These are phyloP conservation scores for Apamea sordens DNA, from an alignment of 2,888 invertebrate species.

Conservation along the genomic window DNA sequence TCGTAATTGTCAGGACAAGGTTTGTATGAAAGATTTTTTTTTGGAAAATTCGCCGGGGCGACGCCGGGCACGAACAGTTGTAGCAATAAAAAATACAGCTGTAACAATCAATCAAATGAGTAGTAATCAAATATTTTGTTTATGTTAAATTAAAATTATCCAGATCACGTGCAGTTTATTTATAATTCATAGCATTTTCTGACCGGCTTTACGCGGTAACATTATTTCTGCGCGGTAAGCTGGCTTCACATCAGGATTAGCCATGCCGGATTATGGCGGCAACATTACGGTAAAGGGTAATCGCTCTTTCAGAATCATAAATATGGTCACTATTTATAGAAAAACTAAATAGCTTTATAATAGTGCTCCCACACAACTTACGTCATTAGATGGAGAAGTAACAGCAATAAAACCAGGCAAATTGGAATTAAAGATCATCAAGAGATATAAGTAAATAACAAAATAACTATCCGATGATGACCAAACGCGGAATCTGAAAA, in stretches of 20 bases:
- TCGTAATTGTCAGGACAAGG: too few species aligned
- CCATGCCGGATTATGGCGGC: constrained; percentile 57
- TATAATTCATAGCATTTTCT: constrained; percentile 48
- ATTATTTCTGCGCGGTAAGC: constrained; percentile 59
- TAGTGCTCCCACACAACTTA: constrained; percentile 1
- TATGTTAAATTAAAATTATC: constrained; percentile 5
- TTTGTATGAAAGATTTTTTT: too few species aligned
- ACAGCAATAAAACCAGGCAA: constrained; percentile 6
- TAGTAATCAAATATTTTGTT: background rate
- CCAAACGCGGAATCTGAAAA: constrained; percentile 16
- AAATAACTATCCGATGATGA: constrained; percentile 19
- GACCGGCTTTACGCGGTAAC: constrained; percentile 44
- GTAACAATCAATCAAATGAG: too few species aligned
- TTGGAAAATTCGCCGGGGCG: too few species aligned
- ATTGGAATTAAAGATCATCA: constrained; percentile 10
- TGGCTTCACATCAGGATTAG: constrained; percentile 59
- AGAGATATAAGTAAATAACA: background rate
- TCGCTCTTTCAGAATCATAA: constrained; percentile 49
- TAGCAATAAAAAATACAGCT: too few species aligned
- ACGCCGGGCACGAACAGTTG: too few species aligned
- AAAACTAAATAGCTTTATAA: constrained; percentile 37
- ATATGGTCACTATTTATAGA: constrained; percentile 36
- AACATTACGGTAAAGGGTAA: constrained; percentile 56
- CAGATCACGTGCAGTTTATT: constrained; percentile 28
- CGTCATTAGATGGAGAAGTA: constrained; percentile 18